Evolutionary conservation across 2,113 vertebrate genomes (phyloP), one percentile per base, ranked within the genome.

Genomic region (Epinephelus moara): DNA sequence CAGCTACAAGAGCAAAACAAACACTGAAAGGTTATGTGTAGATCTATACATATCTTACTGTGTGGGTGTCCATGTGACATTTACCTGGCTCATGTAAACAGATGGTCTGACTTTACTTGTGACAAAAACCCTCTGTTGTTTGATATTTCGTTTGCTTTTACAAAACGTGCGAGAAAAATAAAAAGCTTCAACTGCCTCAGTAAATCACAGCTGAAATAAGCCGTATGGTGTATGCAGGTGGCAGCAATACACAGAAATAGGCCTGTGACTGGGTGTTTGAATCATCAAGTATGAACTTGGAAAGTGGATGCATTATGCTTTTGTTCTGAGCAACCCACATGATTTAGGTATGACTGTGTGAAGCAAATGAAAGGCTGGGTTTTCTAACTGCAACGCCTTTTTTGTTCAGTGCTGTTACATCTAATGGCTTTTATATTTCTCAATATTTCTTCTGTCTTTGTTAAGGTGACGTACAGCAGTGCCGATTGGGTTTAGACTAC

Each of bases 1-100:
- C 40, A 49, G 3, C 11, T 5, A 14, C 5, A 66, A 60, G 23
- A 70, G 23, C 19, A 45, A 77, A 87, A 87, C 71, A 86, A 84
- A 80, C 57, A 47, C 17, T 14, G 10, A 75, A 70, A 80, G 63
- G 80, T 83, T 71, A 69, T 53, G 70, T 71, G 47, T 85, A 47
- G 60, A 49, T 19, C 30, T 45, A 49, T 64, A 69, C 61, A 75
- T 78, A 61, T 11, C 4, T 72, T 37, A 67, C 27, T 45, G 21
- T 75, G 25, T 80, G 60, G 21, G 33, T 70, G 45, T 79, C 30
- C 50, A 25, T 60, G 33, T 70, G 61, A 75, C 69, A 80, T 80
- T 75, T 62, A 50, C 59, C 52, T 59, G 42, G 55, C 64, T 60
- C 50, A 61, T 62, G 10, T 37, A 25, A 73, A 59, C 55, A 76